Evolutionary conservation across 2,113 vertebrate species (phyloP).

Genomic region (Ammodytes dubius): DNA sequence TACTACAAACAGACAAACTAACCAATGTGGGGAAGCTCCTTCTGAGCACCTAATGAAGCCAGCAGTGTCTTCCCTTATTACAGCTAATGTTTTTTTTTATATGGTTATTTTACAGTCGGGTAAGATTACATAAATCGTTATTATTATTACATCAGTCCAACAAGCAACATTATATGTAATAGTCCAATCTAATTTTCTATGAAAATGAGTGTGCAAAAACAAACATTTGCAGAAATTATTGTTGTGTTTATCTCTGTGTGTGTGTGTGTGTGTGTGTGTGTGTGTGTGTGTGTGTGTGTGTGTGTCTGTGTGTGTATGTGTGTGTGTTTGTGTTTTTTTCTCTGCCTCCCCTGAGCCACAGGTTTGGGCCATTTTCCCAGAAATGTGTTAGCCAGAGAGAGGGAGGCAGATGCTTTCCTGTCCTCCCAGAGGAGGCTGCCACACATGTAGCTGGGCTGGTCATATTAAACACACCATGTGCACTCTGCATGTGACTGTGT

Average conservation of each 20-base stretch:
- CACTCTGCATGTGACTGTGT: slow-evolving; percentile 73
- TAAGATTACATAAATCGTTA: slow-evolving; percentile 38
- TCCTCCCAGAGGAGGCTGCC: slow-evolving; percentile 78
- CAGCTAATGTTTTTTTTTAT: slow-evolving; percentile 66
- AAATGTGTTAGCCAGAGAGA: slow-evolving; percentile 74
- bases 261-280: slow-evolving; percentile 32
- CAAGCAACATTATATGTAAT: slow-evolving; percentile 21
- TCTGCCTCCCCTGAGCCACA: slow-evolving; percentile 55
- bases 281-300: slow-evolving; percentile 18
- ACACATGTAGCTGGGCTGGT: slow-evolving; percentile 82
- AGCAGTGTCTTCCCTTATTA: slow-evolving; percentile 54
- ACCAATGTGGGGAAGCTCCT: slow-evolving; percentile 47
- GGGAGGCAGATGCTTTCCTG: slow-evolving; percentile 82
- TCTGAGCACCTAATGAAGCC: slow-evolving; percentile 60
- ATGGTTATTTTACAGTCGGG: slow-evolving; percentile 36
- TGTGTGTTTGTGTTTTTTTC: slow-evolving; percentile 26
- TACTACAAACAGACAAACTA: slow-evolving; percentile 31
- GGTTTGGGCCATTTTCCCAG: slow-evolving; percentile 77
- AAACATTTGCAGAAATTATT: slow-evolving; percentile 43
- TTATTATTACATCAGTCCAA: slow-evolving; percentile 51
- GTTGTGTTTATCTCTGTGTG: slow-evolving; percentile 6
- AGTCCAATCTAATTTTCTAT: slow-evolving; percentile 2
- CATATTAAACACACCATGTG: slow-evolving; percentile 87
- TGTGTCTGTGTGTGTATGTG: slow-evolving; percentile 5
- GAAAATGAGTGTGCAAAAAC: slow-evolving; percentile 19